Evolutionary conservation across 2,888 invertebrate species (phyloP).

Genomic region (Acanthoscelides obtectus): DNA sequence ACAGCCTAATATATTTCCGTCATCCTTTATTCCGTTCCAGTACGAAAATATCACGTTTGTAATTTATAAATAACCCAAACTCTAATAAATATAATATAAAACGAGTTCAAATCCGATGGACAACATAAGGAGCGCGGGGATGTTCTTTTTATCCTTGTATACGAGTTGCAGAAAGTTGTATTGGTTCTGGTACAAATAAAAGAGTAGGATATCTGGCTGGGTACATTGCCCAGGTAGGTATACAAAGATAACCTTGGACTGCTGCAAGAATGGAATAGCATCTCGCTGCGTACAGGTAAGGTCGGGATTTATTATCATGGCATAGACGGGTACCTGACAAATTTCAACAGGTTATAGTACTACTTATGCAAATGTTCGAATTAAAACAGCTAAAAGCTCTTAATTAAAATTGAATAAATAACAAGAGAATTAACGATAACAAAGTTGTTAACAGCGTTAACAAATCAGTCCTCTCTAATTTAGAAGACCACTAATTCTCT

Average conservation of each 20-base stretch:
- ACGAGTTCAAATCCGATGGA: not conserved
- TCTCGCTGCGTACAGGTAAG: conserved; percentile 34
- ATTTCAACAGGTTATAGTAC: not conserved
- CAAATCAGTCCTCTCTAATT: no score
- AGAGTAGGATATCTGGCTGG: conserved; percentile 14
- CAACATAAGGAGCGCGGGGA: not conserved
- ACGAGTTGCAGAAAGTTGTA: conserved; percentile 15
- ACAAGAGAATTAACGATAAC: no score
- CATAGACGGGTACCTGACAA: not conserved
- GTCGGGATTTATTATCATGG: conserved; percentile 34
- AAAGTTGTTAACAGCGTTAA: no score
- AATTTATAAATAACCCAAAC: not conserved
- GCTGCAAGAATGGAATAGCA: conserved; percentile 39
- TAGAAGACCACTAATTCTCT: no score
- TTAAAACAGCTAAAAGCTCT: no score
- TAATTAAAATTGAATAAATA: no score
- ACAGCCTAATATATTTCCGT: no score
- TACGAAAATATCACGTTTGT: no score
- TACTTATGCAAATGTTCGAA: no score
- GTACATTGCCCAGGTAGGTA: conserved; percentile 42
- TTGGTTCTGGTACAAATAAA: not conserved
- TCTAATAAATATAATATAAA: not conserved
- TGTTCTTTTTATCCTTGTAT: conserved; percentile 18
- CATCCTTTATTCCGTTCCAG: no score
- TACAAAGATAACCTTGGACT: conserved; percentile 40